Percentiles rank a stretch among this genome's conserved stretches.
Evolutionary conservation across 2,888 invertebrate species (phyloP).

Genomic region (Micoletzkya japonica): DNA sequence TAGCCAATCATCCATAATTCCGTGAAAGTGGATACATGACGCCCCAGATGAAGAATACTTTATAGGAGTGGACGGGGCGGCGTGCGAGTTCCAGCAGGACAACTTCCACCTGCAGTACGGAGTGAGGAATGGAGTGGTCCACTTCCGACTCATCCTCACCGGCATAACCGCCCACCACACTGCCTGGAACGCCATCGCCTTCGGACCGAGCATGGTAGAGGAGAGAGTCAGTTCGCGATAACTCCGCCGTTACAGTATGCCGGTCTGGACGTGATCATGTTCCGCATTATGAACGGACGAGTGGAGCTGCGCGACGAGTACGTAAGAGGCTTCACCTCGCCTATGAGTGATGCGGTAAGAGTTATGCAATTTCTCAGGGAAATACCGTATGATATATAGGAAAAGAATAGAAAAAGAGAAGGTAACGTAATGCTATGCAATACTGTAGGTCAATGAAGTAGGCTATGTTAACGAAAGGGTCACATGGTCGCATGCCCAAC

Average conservation of each 20-base stretch:
- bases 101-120: constrained; percentile 36
- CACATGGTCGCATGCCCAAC: no score
- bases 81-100: constrained; percentile 27
- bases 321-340: constrained; percentile 53
- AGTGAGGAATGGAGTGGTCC: constrained; percentile 39
- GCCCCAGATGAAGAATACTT: not conserved
- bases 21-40: no score
- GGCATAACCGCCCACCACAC: constrained; percentile 38
- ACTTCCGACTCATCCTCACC: constrained; percentile 51
- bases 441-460: no score
- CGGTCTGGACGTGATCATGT: constrained; percentile 56
- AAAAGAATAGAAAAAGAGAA: no score
- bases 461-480: no score
- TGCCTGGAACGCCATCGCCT: constrained; percentile 57
- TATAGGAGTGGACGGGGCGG: constrained; percentile 3
- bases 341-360: constrained; percentile 49
- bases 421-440: no score
- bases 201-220: constrained; percentile 56
- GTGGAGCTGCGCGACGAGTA: constrained; percentile 57
- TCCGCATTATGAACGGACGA: constrained; percentile 52
- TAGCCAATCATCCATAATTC: no score
- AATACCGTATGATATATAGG: no score
- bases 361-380: no score
- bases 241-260: constrained; percentile 38
- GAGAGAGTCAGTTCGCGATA: not conserved